Percentiles rank a stretch among this genome's conserved stretches.
Evolutionary conservation across 1,140 invertebrate species (phyloP).

Genomic region (Chymomyza costata): DNA sequence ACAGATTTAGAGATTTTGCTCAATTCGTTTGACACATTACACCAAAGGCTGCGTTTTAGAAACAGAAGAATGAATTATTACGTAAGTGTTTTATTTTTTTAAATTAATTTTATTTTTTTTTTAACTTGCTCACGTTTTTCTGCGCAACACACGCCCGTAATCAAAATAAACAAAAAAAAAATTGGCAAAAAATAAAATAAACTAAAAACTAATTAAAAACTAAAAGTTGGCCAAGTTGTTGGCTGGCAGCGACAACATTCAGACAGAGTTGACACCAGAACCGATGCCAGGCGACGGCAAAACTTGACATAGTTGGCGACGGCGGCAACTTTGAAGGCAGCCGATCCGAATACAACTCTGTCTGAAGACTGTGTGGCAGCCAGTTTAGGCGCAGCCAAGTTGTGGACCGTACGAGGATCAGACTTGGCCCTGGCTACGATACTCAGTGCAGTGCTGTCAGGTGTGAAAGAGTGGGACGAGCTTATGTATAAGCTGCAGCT

Average conservation of each 20-base stretch:
- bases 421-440: slow-evolving; percentile 2
- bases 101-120: slow-evolving; percentile 2
- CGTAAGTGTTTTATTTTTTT: not conserved
- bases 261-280: slow-evolving; percentile 60
- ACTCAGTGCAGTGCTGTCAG: not conserved
- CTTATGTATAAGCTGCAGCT: slow-evolving; percentile 24
- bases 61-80: slow-evolving; percentile 4
- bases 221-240: slow-evolving; percentile 12
- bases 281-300: slow-evolving; percentile 42
- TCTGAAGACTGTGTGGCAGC: slow-evolving; percentile 70
- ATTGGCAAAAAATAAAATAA: slow-evolving; percentile 8
- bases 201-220: slow-evolving; percentile 31
- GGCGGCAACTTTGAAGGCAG: no score
- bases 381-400: slow-evolving; percentile 12
- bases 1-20: slow-evolving; percentile 53
- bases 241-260: slow-evolving; percentile 52
- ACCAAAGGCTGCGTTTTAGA: slow-evolving; percentile 44
- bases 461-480: slow-evolving; percentile 37
- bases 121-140: slow-evolving; percentile 37
- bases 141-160: slow-evolving; percentile 52
- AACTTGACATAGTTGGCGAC: no score
- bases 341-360: slow-evolving; percentile 71
- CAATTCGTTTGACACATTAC: slow-evolving; percentile 38
- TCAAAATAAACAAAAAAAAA: slow-evolving; percentile 10
- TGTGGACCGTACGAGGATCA: slow-evolving; percentile 53